Evolutionary conservation across 2,113 vertebrate genomes (phyloP).

Genomic region (Anser cygnoides): DNA sequence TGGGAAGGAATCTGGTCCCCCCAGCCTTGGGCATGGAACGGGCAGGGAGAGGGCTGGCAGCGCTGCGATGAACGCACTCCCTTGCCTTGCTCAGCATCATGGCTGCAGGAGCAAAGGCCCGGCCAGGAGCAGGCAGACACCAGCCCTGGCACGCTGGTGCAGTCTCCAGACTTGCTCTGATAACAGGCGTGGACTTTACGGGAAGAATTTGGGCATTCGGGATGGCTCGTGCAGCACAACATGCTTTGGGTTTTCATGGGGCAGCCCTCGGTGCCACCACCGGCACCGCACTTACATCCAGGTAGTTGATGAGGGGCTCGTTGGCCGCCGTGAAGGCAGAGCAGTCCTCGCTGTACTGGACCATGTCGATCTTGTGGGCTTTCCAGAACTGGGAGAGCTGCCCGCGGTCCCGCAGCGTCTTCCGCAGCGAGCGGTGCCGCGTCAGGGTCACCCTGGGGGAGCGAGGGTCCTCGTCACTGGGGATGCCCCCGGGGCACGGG

Average conservation of each 20-base stretch:
- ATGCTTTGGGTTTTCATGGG: not conserved
- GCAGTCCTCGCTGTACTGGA: slow-evolving; percentile 67
- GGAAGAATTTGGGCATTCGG: not conserved
- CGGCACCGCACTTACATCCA: slow-evolving; percentile 73
- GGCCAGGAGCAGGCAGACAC: not conserved
- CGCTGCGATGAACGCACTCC: rapidly evolving
- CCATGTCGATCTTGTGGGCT: slow-evolving; percentile 43
- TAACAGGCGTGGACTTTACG: rapidly evolving
- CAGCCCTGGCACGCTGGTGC: not conserved
- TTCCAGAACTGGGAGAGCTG: slow-evolving; percentile 76
- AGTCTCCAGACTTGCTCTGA: not conserved
- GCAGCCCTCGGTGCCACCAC: not conserved
- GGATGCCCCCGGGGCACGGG: rapidly evolving
- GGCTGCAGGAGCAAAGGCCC: not conserved
- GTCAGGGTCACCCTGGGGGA: slow-evolving; percentile 71
- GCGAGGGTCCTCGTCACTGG: not conserved
- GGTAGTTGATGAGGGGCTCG: slow-evolving; percentile 81
- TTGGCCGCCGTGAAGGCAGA: not conserved
- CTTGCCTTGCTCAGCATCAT: not conserved
- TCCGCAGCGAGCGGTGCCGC: slow-evolving; percentile 69
- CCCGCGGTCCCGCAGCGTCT: slow-evolving; percentile 66
- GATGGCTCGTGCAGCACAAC: rapidly evolving
- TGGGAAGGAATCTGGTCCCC: not conserved
- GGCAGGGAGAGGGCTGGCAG: not conserved
- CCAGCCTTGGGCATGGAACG: rapidly evolving